Evolutionary conservation across 2,888 invertebrate species (phyloP).

Genomic region (Lepas anatifera): DNA sequence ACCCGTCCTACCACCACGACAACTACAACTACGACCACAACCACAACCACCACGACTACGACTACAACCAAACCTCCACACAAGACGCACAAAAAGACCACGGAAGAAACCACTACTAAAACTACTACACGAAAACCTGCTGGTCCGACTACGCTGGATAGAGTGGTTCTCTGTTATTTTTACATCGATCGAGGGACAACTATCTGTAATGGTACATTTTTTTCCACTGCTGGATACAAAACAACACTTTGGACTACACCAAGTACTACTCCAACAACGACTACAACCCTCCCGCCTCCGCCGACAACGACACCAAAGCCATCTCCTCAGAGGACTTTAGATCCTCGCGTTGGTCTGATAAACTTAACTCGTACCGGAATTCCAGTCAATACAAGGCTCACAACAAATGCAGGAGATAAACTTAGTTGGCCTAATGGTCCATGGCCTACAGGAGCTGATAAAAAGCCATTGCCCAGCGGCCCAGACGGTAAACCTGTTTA

Average conservation of each 20-base stretch:
- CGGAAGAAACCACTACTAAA: background rate
- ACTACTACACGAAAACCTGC: background rate
- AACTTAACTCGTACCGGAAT: no score
- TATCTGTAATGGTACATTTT: background rate
- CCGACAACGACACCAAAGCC: background rate
- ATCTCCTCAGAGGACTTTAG: no score
- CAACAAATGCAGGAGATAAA: no score
- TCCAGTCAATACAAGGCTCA: no score
- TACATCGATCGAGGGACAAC: background rate
- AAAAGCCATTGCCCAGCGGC: no score
- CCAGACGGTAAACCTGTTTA: no score
- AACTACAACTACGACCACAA: no score
- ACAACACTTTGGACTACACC: background rate
- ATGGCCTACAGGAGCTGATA: no score
- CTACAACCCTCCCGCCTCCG: background rate
- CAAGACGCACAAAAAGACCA: background rate
- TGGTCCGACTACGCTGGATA: background rate
- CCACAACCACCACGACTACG: no score
- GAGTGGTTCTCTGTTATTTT: background rate
- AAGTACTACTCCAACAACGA: background rate
- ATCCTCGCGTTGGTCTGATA: no score
- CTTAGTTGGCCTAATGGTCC: no score
- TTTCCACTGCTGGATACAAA: background rate
- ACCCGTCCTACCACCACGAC: no score
- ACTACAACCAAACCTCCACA: background rate